Conservation (phyloP, 2,888 invertebrate genomes). For the Tineola bisselliella region DNA sequence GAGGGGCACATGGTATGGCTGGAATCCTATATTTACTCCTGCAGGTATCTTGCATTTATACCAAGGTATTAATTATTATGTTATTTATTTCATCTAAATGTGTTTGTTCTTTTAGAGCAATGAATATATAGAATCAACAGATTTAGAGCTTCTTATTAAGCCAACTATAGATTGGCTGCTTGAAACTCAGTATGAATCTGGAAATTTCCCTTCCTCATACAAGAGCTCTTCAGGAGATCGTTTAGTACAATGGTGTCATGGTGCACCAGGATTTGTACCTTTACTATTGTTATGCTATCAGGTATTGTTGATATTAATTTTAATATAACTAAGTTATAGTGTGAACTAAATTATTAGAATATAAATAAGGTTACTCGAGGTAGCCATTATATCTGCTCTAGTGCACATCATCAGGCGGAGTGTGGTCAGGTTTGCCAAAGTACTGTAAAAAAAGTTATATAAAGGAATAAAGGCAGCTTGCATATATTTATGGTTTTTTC, state of each 20-base stretch:
- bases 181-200: constrained; percentile 65
- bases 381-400: too few relatives aligned
- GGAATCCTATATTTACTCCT: constrained; percentile 87
- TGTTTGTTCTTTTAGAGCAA: constrained; percentile 45
- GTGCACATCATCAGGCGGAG: too few relatives aligned
- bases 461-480: too few relatives aligned
- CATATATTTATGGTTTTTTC: too few relatives aligned
- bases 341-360: too few relatives aligned
- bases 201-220: constrained; percentile 82
- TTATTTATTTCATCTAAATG: too few relatives aligned
- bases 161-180: constrained; percentile 74
- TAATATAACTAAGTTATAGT: too few relatives aligned
- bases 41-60: constrained; percentile 63
- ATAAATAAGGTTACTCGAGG: too few relatives aligned
- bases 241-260: constrained; percentile 94
- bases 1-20: constrained; percentile 89
- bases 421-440: too few relatives aligned
- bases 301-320: constrained; percentile 45
- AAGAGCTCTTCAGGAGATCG: constrained; percentile 74
- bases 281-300: constrained; percentile 74
- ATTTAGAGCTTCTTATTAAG: constrained; percentile 67
- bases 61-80: too few relatives aligned
- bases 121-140: constrained; percentile 62
- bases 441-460: too few relatives aligned
- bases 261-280: constrained; percentile 87